A percentile compares a stretch with the other conserved stretches of the same genome.
These are phyloP conservation scores for Harpalus rufipes DNA, from an alignment of 2,888 invertebrate species.

Conservation along the genomic window DNA sequence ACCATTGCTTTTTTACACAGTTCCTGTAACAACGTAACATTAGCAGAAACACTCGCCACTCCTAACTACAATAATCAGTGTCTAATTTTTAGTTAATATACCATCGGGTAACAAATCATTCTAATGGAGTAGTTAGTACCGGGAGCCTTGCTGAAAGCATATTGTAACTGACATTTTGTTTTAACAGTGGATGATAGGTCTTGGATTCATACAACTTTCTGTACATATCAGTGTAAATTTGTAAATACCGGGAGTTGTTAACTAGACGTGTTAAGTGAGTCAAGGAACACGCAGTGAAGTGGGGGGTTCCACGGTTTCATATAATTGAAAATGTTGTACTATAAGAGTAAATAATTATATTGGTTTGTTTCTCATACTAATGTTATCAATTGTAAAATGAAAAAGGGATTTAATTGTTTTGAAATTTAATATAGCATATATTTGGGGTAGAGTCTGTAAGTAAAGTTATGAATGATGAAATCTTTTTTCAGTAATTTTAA, in stretches of 20 bases:
- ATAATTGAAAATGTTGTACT: not conserved
- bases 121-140: constrained; percentile 58
- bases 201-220: constrained; percentile 18
- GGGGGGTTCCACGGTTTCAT: not conserved
- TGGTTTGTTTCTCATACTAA: not conserved
- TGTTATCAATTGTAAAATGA: not conserved
- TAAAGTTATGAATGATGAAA: too few relatives aligned
- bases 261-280: constrained; percentile 24
- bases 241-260: constrained; percentile 11
- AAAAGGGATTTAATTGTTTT: too few relatives aligned
- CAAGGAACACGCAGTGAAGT: constrained; percentile 51
- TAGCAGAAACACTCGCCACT: constrained; percentile 29
- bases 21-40: constrained; percentile 66
- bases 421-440: too few relatives aligned
- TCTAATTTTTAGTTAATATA: constrained; percentile 66
- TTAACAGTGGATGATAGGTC: constrained; percentile 53
- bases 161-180: constrained; percentile 32
- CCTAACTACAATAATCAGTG: constrained; percentile 61
- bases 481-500: too few relatives aligned
- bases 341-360: not conserved
- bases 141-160: constrained; percentile 59
- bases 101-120: constrained; percentile 54
- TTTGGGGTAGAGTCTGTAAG: too few relatives aligned
- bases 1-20: constrained; percentile 63
- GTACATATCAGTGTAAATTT: constrained; percentile 44